phyloP scores from a whole-genome alignment of 2,797 vertebrate species.

The Bovichtus diacanthus region DNA sequence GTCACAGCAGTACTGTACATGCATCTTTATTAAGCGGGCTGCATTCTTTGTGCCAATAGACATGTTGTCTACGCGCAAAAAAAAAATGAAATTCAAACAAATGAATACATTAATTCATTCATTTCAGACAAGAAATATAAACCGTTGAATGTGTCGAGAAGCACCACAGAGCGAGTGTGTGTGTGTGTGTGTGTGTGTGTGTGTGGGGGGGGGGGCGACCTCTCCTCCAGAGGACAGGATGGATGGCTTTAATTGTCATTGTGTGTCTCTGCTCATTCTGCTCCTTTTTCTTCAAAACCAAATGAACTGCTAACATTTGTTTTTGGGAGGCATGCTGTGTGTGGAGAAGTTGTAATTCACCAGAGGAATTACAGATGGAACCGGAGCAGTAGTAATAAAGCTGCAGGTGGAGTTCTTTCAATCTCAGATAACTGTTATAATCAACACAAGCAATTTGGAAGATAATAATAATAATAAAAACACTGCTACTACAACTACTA shows the following conservation, averaged over 20 bases:
- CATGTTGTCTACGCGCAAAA: background rate
- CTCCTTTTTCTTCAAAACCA: constrained; percentile 53
- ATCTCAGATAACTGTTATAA: constrained; percentile 61
- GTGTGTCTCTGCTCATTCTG: constrained; percentile 54
- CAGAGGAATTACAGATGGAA: constrained; percentile 55
- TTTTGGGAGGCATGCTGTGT: constrained; percentile 60
- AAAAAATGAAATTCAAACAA: constrained; percentile 17
- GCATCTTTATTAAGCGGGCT: constrained; percentile 52
- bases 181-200: too few relatives aligned
- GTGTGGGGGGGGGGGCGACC: background rate
- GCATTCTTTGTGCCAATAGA: constrained; percentile 21
- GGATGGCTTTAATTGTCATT: constrained; percentile 70
- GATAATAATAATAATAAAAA: constrained; percentile 22
- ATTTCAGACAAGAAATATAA: constrained; percentile 17
- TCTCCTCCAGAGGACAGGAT: constrained; percentile 43
- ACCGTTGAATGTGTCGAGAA: constrained; percentile 30
- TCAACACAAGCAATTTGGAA: constrained; percentile 51
- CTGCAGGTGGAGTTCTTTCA: constrained; percentile 69
- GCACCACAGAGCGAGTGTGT: constrained; percentile 18
- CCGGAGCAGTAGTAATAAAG: constrained; percentile 61
- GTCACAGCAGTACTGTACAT: constrained; percentile 29
- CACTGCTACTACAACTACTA: constrained; percentile 25
- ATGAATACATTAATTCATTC: constrained; percentile 21
- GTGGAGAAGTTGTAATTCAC: constrained; percentile 63
- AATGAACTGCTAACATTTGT: constrained; percentile 71